phyloP scores from a whole-genome alignment of 2,797 vertebrate genomes.

The Natrix natrix region DNA sequence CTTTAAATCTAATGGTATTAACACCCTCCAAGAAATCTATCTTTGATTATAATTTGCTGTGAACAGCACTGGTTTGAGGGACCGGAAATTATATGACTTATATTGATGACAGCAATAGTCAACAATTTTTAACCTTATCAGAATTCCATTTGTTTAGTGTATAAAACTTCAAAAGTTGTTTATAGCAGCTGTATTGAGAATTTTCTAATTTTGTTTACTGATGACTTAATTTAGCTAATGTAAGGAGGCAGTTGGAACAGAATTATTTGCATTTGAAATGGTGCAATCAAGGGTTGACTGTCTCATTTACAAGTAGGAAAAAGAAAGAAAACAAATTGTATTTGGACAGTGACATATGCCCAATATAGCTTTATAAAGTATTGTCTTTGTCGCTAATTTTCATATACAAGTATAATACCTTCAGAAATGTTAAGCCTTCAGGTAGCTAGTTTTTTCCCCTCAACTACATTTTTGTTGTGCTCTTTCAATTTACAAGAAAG shows the following conservation, averaged over 20 bases:
- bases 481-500: constrained; percentile 2
- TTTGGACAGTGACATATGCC: constrained; percentile 67
- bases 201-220: constrained; percentile 82
- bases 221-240: constrained; percentile 84
- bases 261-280: constrained; percentile 83
- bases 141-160: constrained; percentile 69
- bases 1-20: constrained; percentile 83
- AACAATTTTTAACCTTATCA: constrained; percentile 68
- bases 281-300: constrained; percentile 73
- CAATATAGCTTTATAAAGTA: constrained; percentile 42
- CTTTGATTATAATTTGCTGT: constrained; percentile 80
- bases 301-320: constrained; percentile 64
- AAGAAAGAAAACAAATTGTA: constrained; percentile 62
- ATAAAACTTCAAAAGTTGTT: constrained; percentile 81
- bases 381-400: constrained; percentile 40
- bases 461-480: neutral
- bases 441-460: constrained; percentile 16
- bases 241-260: constrained; percentile 80
- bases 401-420: neutral
- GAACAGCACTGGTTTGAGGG: constrained; percentile 70
- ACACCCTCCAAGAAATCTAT: constrained; percentile 79
- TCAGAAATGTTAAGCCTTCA: constrained; percentile 19
- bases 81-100: constrained; percentile 56
- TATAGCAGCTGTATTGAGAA: constrained; percentile 77
- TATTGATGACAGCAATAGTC: constrained; percentile 56